These are phyloP conservation scores for Chaenocephalus aceratus DNA, from an alignment of 2,113 vertebrate genomes.

Conservation along the genomic window DNA sequence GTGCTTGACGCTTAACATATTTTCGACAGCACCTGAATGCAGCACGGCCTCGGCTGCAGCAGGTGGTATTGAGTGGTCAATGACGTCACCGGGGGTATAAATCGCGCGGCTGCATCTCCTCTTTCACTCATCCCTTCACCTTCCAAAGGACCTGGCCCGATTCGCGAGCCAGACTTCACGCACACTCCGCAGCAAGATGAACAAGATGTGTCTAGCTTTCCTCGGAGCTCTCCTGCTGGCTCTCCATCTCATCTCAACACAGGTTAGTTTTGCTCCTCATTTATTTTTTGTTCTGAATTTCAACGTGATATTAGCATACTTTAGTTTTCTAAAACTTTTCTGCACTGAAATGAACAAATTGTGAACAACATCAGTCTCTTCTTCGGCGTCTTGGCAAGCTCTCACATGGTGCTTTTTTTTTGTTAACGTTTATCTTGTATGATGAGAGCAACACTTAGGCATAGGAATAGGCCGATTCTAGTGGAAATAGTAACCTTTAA, in stretches of 20 bases:
- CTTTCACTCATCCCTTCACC: neutral
- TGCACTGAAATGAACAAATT: too few species aligned
- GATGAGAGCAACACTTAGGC: too few species aligned
- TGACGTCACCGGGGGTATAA: constrained; percentile 65
- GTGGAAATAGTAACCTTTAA: too few species aligned
- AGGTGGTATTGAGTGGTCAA: constrained; percentile 23
- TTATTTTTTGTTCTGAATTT: neutral
- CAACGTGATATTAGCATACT: fast-evolving
- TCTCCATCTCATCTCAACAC: constrained; percentile 56
- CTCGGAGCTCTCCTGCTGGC: constrained; percentile 63
- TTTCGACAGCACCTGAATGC: constrained; percentile 25
- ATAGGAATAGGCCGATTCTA: too few species aligned
- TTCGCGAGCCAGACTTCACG: too few species aligned
- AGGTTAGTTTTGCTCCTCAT: constrained; percentile 49
- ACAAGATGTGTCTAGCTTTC: constrained; percentile 17
- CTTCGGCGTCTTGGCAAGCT: too few species aligned
- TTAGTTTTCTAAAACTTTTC: neutral
- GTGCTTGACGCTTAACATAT: neutral
- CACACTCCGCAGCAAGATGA: constrained; percentile 56
- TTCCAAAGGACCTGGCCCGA: neutral
- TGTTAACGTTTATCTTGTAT: too few species aligned
- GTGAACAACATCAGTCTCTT: neutral
- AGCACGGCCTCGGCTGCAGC: neutral
- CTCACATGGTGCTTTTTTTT: too few species aligned
- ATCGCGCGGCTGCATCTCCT: fast-evolving